Conservation (phyloP, 2,888 invertebrate genomes). For the Therioaphis trifolii region DNA sequence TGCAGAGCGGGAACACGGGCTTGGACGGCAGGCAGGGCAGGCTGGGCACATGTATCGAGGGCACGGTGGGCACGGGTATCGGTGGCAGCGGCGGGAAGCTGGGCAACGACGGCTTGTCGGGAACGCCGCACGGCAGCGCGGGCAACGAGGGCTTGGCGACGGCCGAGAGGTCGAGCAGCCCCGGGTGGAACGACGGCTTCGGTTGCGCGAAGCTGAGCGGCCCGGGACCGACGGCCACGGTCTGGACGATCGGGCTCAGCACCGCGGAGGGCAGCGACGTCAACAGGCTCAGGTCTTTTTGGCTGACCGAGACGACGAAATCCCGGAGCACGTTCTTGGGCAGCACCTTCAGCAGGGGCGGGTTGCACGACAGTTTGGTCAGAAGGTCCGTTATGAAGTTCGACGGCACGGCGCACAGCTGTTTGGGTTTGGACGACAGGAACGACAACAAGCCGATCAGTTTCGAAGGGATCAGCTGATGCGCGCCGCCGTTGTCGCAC, state of each 20-base stretch:
- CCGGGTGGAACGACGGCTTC: not conserved
- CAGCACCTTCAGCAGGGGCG: not conserved
- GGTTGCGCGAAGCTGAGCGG: not conserved
- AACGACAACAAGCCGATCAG: not conserved
- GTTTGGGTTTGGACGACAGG: not conserved
- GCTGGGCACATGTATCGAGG: too few relatives aligned
- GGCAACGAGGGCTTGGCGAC: too few relatives aligned
- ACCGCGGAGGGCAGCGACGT: not conserved
- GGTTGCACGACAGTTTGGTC: not conserved
- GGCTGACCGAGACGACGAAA: not conserved
- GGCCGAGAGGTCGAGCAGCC: not conserved
- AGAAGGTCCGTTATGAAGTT: not conserved
- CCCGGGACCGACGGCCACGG: not conserved
- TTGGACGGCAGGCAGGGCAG: too few relatives aligned
- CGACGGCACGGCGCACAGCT: not conserved
- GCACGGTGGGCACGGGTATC: not conserved
- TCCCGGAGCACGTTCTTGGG: not conserved
- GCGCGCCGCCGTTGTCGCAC: not conserved
- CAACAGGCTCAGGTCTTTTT: not conserved
- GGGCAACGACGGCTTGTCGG: not conserved
- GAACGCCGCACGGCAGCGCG: too few relatives aligned
- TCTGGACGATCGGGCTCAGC: not conserved
- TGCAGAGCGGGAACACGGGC: too few relatives aligned
- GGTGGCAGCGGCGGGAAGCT: not conserved
- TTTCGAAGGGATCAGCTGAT: not conserved